Percentiles rank a stretch among this genome's conserved stretches.
Conservation (phyloP, 1,140 invertebrate genomes). For the Aphis gossypii region DNA sequence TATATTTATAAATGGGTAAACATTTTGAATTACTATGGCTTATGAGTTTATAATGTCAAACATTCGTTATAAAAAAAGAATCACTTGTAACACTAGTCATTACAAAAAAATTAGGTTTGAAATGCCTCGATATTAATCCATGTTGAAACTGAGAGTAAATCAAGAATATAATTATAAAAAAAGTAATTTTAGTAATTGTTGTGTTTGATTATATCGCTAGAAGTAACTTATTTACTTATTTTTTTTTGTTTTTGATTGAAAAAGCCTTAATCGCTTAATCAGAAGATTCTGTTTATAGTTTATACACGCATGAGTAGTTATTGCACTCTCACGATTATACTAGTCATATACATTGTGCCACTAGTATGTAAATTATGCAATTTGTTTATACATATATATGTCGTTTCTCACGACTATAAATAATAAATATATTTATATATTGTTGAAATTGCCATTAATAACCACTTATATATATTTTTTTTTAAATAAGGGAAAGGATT, state of each 20-base stretch:
- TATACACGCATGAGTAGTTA: background rate
- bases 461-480: background rate
- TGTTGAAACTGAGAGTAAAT: background rate
- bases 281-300: conserved; percentile 9
- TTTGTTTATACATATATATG: background rate
- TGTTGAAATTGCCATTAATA: background rate
- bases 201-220: background rate
- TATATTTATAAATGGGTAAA: too few relatives aligned
- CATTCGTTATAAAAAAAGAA: too few relatives aligned
- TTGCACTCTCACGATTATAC: background rate
- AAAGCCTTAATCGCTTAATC: background rate
- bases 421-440: conserved; percentile 16
- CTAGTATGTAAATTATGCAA: background rate
- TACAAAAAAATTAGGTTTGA: background rate
- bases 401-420: conserved; percentile 14
- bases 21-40: too few relatives aligned
- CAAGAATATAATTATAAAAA: background rate
- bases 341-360: background rate
- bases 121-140: background rate
- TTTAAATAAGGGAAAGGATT: background rate
- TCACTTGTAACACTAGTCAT: too few relatives aligned
- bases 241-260: background rate
- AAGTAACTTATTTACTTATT: background rate
- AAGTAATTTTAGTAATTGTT: background rate
- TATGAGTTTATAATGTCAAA: too few relatives aligned